Base-by-base conservation (phyloP, 2,797 vertebrate species). In the Pogonophryne albipinna region DNA sequence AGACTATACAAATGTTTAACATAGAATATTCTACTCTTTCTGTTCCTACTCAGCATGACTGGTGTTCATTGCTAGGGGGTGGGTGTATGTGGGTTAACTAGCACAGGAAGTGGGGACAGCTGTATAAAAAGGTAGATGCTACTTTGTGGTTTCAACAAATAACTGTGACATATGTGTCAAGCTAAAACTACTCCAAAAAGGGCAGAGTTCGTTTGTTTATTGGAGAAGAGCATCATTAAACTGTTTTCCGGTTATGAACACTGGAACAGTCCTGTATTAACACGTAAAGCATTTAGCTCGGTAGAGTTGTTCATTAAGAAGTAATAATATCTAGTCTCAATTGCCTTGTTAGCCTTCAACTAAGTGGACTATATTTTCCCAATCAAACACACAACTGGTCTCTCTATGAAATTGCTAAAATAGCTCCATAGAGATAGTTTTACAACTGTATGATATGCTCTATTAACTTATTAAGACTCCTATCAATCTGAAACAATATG, bases 71-170 rank as follows among this genome's bases (percentile, higher is more conserved):
- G 62, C 79, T 17, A 60, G 64, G 64, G 64, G 75, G 49, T 63
- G 74, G 78, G 64, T 72, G 82, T 84, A 76, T 91, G 89, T 83
- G 87, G 90, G 80, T 81, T 78, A 87, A 87, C 88, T 87, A 87
- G 87, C 84, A 91, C 85, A 92, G 92, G 93, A 94, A 93, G 92
- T 93, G 91, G 92, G 66, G 78, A 92, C 91, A 93, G 85, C 88
- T 90, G 89, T 88, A 76, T 66, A 79, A 88, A 47, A 90, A 85
- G 77, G 66, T 62, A 88, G 81, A 73, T 87, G 83, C 76, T 81
- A 87, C 69, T 87, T 78, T 90, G 91, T 77, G 92, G 91, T 82
- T 89, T 80, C 27, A 74, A 83, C 71, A 85, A 89, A 91, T 88
- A 93, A 91, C 87, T 78, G 89, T 86, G 83, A 90, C 83, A 84